These are phyloP conservation scores for Hipposideros armiger DNA, from an alignment of 2,113 vertebrate genomes.

Conservation along the genomic window DNA sequence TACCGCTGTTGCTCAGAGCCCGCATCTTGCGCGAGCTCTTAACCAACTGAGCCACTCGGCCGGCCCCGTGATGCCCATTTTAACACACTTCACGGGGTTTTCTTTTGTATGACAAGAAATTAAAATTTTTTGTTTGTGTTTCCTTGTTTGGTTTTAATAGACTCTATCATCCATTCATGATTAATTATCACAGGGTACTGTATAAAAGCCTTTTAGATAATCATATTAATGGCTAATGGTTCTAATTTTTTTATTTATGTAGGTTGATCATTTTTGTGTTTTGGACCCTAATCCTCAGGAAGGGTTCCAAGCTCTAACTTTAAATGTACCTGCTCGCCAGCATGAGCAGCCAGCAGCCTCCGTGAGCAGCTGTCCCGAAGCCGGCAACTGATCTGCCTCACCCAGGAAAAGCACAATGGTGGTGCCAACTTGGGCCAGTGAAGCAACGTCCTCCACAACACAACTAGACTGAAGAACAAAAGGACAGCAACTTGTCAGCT, in stretches of 20 bases:
- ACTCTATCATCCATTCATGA: conserved; percentile 19
- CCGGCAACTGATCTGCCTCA: no score
- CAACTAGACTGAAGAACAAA: no score
- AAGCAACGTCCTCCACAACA: no score
- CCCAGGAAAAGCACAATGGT: no score
- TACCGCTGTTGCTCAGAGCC: no score
- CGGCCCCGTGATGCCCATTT: conserved; percentile 59
- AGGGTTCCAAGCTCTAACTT: conserved; percentile 77
- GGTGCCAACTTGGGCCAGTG: no score
- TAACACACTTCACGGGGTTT: conserved; percentile 68
- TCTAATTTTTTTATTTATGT: not conserved
- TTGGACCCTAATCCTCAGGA: conserved; percentile 82
- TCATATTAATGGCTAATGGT: not conserved
- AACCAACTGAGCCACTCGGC: no score
- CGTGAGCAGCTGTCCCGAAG: no score
- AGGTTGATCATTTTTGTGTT: conserved; percentile 33
- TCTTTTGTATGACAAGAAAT: conserved; percentile 77
- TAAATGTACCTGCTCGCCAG: not conserved
- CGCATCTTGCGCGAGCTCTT: no score
- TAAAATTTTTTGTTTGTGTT: not conserved
- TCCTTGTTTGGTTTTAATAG: not conserved
- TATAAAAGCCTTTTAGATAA: not conserved
- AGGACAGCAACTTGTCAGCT: no score
- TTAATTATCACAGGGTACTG: not conserved
- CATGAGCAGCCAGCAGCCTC: no score